A percentile compares a stretch with the other conserved stretches of the same genome.
These are phyloP conservation scores for Urocitellus parryii DNA, from an alignment of 2,113 vertebrate genomes.

Conservation along the genomic window DNA sequence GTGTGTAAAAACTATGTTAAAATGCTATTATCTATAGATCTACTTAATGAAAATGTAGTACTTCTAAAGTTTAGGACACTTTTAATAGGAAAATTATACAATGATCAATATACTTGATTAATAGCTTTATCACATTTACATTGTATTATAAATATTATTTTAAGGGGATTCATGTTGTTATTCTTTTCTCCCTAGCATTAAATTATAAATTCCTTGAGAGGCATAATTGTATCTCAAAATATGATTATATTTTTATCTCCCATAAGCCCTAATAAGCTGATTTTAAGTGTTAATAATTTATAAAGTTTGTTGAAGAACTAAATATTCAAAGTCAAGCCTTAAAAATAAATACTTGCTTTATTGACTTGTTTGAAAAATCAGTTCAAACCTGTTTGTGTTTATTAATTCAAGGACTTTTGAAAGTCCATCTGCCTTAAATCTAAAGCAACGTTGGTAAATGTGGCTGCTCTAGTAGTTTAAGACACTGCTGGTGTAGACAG, in stretches of 20 bases:
- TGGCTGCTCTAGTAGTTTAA: background rate
- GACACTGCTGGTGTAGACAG: background rate
- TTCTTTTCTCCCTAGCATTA: background rate
- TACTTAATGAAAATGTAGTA: background rate
- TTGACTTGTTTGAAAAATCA: background rate
- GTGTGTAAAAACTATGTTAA: background rate
- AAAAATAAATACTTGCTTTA: background rate
- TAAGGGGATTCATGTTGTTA: background rate
- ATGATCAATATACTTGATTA: background rate
- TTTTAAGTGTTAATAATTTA: slow-evolving; percentile 43
- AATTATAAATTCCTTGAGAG: background rate
- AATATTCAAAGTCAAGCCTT: background rate
- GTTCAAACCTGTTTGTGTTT: background rate
- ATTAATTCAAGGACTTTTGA: background rate
- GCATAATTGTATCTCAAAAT: background rate
- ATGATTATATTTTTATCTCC: background rate
- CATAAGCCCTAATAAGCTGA: background rate
- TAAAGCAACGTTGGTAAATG: background rate
- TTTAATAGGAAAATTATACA: background rate
- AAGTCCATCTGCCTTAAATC: background rate
- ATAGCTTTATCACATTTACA: background rate
- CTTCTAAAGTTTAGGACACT: background rate
- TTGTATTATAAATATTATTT: background rate
- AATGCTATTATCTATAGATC: background rate
- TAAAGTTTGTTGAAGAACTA: background rate